Evolutionary conservation across 2,888 invertebrate species (phyloP).

Genomic region (Orthonychiurus folsomi): DNA sequence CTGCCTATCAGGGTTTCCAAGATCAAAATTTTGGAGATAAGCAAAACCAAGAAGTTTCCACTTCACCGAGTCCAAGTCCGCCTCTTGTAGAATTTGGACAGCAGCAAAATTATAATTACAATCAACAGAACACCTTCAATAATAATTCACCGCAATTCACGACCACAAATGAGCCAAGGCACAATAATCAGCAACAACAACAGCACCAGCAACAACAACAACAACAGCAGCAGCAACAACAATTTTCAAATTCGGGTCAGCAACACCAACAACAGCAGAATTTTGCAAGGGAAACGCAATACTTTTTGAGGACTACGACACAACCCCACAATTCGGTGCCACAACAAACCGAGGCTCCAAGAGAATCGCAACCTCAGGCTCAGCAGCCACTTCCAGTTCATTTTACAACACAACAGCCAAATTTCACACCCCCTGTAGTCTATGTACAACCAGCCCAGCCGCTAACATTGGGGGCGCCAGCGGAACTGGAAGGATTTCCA

Average conservation of each 20-base stretch:
- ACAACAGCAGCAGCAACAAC: slow-evolving; percentile 8
- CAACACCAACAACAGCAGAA: slow-evolving; percentile 10
- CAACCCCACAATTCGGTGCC: neutral
- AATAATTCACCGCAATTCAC: neutral
- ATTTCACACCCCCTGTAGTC: neutral
- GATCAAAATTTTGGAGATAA: neutral
- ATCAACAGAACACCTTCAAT: neutral
- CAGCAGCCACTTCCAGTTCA: slow-evolving; percentile 10
- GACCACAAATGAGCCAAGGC: neutral
- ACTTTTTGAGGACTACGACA: neutral
- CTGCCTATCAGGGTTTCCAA: neutral
- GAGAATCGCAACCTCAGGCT: slow-evolving; percentile 7
- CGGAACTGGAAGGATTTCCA: neutral
- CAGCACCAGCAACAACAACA: slow-evolving; percentile 10
- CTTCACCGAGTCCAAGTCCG: neutral
- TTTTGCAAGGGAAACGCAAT: neutral
- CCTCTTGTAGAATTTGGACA: neutral
- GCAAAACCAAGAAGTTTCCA: neutral
- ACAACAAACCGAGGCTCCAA: slow-evolving; percentile 11
- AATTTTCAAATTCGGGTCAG: neutral
- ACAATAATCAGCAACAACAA: slow-evolving; percentile 17
- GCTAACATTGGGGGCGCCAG: neutral
- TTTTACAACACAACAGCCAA: neutral
- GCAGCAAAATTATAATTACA: neutral
- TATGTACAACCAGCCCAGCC: neutral